Base-by-base conservation (phyloP, 1,140 invertebrate genomes). In the Atopsyche davidsoni region DNA sequence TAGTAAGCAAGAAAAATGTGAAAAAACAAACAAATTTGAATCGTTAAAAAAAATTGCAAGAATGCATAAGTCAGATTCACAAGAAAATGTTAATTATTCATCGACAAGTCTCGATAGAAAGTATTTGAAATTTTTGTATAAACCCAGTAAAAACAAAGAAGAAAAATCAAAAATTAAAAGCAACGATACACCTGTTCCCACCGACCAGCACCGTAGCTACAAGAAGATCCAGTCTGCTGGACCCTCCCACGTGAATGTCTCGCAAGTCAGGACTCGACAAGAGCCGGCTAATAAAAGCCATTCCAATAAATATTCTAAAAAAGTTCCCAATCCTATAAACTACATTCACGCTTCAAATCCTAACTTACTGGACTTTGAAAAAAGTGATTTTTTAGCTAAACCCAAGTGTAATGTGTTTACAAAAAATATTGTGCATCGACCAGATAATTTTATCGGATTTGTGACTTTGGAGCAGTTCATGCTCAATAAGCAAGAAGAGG, bases 161-260 rank as follows among this genome's bases (percentile, higher is more conserved):
- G 60, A 62, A 28, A 62, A 61, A 62, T 60, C 50, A 70, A 65
- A 68, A 69, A 43, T 70, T 69, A 59, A 78, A 74, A 68, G 78
- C 67, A 60, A 77, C 39, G 69, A 79, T 59, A 72, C 82, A 22
- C 83, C 83, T 4, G 82, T 87, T 17, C 84, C 84, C 16, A 87
- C 84, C 1, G 80, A 83, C 11, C 83, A 86, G 60, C 87, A 85
- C 64, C 72, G 83, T 44, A 86, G 82, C 55, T 87, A 86, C 51
- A 68, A 83, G 56, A 78, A 83, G 63, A 80, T 83, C 21, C 68
- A 67, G n/a, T 14, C 44, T 13, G 22, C 19, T 24, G 28, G 28
- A 32, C 21, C 55, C 23, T 50, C 45, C 16, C 16, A 34, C 6
- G 22, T 40, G 3, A 31, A 51, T n/a, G 21, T 46, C 13, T 44